Evolutionary conservation across 2,797 vertebrate species (phyloP).

Genomic region (Cryptoprocta ferox): DNA sequence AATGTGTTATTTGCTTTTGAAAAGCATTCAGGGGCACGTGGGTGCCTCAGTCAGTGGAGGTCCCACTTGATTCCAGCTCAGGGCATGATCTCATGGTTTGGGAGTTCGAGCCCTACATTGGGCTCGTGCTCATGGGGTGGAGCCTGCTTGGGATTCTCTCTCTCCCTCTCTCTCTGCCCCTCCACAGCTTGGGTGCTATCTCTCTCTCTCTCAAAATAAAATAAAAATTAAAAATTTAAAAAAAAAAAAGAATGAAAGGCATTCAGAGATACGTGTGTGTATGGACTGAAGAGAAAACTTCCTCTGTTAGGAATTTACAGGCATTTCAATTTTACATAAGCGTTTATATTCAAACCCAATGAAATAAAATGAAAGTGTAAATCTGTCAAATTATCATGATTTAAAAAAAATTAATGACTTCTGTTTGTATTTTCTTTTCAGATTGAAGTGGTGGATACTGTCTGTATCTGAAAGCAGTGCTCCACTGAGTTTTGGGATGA

Average conservation of each 20-base stretch:
- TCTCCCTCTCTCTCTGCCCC: too few species aligned
- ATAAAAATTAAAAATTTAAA: too few species aligned
- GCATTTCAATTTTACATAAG: not conserved
- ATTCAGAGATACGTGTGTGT: too few species aligned
- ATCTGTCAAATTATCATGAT: not conserved
- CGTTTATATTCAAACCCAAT: not conserved
- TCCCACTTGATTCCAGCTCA: too few species aligned
- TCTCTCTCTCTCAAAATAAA: too few species aligned
- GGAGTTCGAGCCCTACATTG: too few species aligned
- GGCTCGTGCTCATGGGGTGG: too few species aligned
- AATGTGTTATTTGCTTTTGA: not conserved
- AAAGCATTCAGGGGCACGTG: not conserved
- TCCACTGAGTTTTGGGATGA: not conserved
- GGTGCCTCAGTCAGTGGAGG: too few species aligned
- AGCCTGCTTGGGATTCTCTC: too few species aligned
- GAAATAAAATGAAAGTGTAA: not conserved
- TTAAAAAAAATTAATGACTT: not conserved
- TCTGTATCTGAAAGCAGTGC: not conserved
- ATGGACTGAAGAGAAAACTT: not conserved
- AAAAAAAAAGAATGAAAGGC: too few species aligned
- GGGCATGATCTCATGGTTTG: too few species aligned
- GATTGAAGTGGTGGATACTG: slow-evolving; percentile 4
- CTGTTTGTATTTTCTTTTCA: slow-evolving; percentile 45
- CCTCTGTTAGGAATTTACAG: not conserved
- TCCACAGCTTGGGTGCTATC: too few species aligned